Percentiles rank a stretch among this genome's conserved stretches.
Conservation (phyloP, 2,113 vertebrate genomes). For the Neomonachus schauinslandi region DNA sequence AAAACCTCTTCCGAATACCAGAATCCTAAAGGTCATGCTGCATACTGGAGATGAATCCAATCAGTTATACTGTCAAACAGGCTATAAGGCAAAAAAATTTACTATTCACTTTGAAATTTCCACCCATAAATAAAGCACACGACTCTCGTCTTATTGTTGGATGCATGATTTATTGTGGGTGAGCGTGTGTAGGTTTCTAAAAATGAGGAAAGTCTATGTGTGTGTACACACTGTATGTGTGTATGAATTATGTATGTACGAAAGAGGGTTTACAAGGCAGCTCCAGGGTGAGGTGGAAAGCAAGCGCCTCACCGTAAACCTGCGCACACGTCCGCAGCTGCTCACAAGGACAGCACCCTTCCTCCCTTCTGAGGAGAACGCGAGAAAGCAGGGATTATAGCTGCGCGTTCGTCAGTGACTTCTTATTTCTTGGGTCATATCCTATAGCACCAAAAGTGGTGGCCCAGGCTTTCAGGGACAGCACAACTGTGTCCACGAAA, state of each 20-base stretch:
- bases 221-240: too few species aligned
- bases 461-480: background rate
- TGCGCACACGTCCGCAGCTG: rapidly evolving
- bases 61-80: conserved; percentile 44
- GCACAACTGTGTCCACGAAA: background rate
- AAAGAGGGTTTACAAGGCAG: background rate
- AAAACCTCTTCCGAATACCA: background rate
- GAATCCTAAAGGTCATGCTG: conserved; percentile 34
- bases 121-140: background rate
- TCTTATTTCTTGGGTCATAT: background rate
- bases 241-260: background rate
- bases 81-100: background rate
- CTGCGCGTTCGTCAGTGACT: background rate
- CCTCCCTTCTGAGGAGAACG: background rate
- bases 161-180: background rate
- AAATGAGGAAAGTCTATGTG: background rate
- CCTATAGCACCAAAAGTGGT: background rate
- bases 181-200: background rate
- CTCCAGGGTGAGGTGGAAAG: background rate
- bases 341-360: background rate
- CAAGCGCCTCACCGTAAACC: background rate
- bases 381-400: background rate
- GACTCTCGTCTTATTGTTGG: background rate
- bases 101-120: conserved; percentile 12
- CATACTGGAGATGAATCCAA: background rate